Evolutionary conservation across 2,113 vertebrate species (phyloP), one percentile per base, ranked within the genome.

Genomic region (Leucopsar rothschildi): DNA sequence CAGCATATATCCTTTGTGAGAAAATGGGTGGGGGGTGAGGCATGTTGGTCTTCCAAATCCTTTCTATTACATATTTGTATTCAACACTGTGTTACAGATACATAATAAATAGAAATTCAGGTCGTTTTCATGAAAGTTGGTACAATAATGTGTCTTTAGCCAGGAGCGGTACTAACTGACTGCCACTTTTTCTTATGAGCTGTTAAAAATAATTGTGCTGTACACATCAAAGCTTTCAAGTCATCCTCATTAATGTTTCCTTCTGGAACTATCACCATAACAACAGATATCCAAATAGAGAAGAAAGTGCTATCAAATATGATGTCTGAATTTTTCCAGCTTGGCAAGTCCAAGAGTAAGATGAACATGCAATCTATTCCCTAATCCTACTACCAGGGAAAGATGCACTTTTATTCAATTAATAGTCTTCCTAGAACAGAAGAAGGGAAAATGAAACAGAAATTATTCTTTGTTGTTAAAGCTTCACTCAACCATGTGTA

Each of bases 191-290:
- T 65, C 78, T 69, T 88, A 31, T 2, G 22, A 94, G 66, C 18
- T 85, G 59, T 92, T 92, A 85, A 82, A 93, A 95, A 87, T 91
- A 94, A 89, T 92, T 73, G 55, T 82, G 21, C 47, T 85, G 66
- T 87, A 79, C 85, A 61, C 77, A 91, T 89, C 70, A 95, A 88
- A 84, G 69, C 77, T 95, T 95, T 91, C 84, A 91, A 89, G 84
- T 65, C 45, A 55, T 91, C 49, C 53, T 95, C 70, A 49, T 95
- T 94, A 91, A 57, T 55, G 61, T 50, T 93, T 61, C 70, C 37
- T 87, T 18, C 53, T 92, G 81, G 24, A 95, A 85, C 49, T 89
- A 42, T 93, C 72, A 86, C 88, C 57, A 85, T 96, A 95, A 97
- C 92, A 95, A 86, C 89, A 76, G 50, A 47, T 69, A 86, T 3